phyloP scores from a whole-genome alignment of 2,113 vertebrate species.

The Halcyon malimbica region DNA sequence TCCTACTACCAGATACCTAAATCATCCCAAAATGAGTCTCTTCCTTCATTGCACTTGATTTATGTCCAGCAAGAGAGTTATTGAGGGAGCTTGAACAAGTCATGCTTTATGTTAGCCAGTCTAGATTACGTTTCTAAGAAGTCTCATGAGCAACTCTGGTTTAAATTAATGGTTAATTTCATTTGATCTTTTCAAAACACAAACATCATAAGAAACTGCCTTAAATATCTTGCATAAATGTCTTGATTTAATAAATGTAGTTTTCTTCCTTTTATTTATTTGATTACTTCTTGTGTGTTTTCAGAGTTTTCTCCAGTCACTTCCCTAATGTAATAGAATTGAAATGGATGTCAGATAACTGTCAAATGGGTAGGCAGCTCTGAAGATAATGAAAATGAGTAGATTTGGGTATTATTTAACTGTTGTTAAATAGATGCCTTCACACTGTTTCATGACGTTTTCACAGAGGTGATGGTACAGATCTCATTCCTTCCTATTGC shows the following conservation, averaged over 20 bases:
- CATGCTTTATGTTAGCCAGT: neutral
- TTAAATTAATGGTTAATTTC: slow-evolving; percentile 18
- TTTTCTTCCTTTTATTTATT: neutral
- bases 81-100: neutral
- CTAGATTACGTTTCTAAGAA: neutral
- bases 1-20: neutral
- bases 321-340: neutral
- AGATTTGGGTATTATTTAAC: neutral
- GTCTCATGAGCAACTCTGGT: neutral
- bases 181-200: slow-evolving; percentile 19
- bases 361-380: neutral
- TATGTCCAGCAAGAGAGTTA: neutral
- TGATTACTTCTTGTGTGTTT: neutral
- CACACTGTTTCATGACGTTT: neutral
- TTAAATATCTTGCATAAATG: neutral
- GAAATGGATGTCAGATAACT: neutral
- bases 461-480: neutral
- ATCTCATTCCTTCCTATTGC: neutral
- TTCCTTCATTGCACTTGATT: neutral
- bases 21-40: neutral
- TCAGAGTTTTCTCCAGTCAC: neutral
- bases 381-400: neutral
- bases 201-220: neutral
- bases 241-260: neutral
- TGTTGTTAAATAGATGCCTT: neutral